These are phyloP conservation scores for Euura lappo DNA, from an alignment of 1,140 invertebrate species.

Conservation along the genomic window DNA sequence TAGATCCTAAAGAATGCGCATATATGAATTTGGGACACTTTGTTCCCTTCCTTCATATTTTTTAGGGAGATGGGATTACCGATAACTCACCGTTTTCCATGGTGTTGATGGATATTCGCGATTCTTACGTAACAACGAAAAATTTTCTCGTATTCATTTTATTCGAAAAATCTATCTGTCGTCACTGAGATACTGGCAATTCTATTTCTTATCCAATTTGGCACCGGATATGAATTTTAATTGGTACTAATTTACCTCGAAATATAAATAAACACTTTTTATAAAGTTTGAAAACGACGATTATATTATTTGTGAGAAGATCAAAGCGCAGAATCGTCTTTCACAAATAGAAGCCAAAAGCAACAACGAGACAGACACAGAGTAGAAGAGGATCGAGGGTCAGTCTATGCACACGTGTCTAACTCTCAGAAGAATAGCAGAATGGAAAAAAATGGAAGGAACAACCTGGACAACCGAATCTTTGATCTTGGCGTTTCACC, in stretches of 20 bases:
- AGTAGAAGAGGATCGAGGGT: neutral
- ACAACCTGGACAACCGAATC: neutral
- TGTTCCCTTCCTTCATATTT: neutral
- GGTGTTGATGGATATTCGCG: too few relatives aligned
- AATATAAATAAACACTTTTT: neutral
- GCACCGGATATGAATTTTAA: neutral
- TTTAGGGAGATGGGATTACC: neutral
- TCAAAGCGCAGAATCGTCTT: neutral
- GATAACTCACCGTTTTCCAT: neutral
- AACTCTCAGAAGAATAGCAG: neutral
- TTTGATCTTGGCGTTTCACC: too few relatives aligned
- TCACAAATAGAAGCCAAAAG: too few relatives aligned
- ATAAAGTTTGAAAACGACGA: neutral
- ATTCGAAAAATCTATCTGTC: too few relatives aligned
- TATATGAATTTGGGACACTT: neutral
- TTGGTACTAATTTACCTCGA: neutral
- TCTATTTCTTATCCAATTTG: neutral
- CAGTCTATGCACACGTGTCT: neutral
- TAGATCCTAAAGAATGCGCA: neutral
- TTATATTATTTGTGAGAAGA: neutral
- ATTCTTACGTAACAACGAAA: too few relatives aligned
- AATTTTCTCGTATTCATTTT: too few relatives aligned
- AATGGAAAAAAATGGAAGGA: neutral
- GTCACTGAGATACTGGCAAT: too few relatives aligned
- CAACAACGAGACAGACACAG: neutral